Evolutionary conservation across 2,888 invertebrate genomes (phyloP), one percentile per base, ranked within the genome.

Genomic region (Stenodema calcarata): DNA sequence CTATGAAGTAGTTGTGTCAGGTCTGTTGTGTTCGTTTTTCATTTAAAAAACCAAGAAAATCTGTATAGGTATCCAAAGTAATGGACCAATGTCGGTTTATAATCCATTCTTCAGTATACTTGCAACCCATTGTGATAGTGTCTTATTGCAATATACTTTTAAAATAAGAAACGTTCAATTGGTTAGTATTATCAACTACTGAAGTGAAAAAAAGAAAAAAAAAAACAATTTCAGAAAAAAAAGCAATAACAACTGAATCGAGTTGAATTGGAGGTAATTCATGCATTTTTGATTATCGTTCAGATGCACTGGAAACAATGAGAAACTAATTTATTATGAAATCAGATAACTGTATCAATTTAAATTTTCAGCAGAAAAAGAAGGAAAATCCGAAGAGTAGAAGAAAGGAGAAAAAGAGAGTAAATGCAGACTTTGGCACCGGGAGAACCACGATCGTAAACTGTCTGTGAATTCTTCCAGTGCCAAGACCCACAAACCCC

Each of bases 401-500:
- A 79, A 81, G 80, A 85, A 73, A 84, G 84, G 44, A 75, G 75
- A 44, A 28, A 84, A 73, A 73, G 50, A 84, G 84, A 75, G 84
- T 75, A 84, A 84, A 42, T 84, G 88, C 88, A 88, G 92, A 91
- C 91, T 93, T 93, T 93, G 93, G 93, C 93, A 93, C 93, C 92
- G 93, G 92, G 92, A 93, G 93, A 93, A 92, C 92, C 93, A 93
- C 93, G 93, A 93, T 92, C 92, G 91, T 90, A 91, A 88, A 90
- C 91, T 92, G 93, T 93, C 93, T 93, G 93, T 93, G 93, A 93
- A 93, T 93, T 93, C 93, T 93, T 93, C 93, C 93, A 93, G 93
- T 93, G 93, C 93, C 93, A 93, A 93, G 93, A 91, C 92, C 90
- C 91, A 88, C 87, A 87, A 79, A 83, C 87, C 73, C 86, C 76